phyloP scores from a whole-genome alignment of 2,888 invertebrate species.

The Melieria crassipennis region DNA sequence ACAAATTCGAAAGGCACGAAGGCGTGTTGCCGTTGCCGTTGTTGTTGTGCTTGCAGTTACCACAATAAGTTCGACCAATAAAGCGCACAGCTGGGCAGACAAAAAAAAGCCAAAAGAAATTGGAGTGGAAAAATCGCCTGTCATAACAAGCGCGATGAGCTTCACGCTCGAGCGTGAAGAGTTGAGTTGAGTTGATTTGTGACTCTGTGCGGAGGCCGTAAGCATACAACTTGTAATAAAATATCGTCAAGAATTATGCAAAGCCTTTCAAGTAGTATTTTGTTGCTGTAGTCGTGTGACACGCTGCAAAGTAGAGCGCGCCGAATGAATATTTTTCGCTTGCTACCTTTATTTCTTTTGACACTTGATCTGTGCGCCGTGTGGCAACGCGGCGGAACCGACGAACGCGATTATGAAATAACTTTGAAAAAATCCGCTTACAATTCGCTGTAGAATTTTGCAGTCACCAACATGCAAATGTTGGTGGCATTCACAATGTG shows the following conservation, averaged over 20 bases:
- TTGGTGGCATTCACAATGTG: too few species aligned
- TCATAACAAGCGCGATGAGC: too few species aligned
- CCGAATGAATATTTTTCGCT: neutral
- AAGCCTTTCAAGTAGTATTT: neutral
- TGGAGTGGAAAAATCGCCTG: too few species aligned
- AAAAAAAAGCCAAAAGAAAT: neutral
- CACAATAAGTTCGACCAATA: neutral
- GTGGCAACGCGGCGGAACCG: too few species aligned
- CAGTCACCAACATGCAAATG: too few species aligned
- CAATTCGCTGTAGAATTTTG: neutral
- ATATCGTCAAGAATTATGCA: neutral
- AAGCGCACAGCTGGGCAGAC: neutral
- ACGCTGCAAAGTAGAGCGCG: neutral
- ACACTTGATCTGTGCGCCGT: slow-evolving; percentile 9
- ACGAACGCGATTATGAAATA: slow-evolving; percentile 15
- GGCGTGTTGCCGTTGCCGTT: neutral
- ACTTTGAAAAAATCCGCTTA: slow-evolving; percentile 5
- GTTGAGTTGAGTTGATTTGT: neutral
- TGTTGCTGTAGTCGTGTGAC: too few species aligned
- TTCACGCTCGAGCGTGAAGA: too few species aligned
- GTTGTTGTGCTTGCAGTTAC: neutral
- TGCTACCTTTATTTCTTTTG: neutral
- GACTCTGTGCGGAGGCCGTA: too few species aligned
- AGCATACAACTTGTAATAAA: too few species aligned
- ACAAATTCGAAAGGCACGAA: neutral